These are phyloP conservation scores for rabbit (Oryctolagus cuniculus) DNA, from an alignment of 2,113 vertebrate genomes.

Conservation along the genomic window mOryCun1.1 NC_091442.1:79986501-79987000, in stretches of 20 bases:
- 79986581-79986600: conserved; percentile 73
- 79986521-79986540: conserved; percentile 27
- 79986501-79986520: conserved; percentile 50
- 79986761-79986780: background rate
- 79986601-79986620: conserved; percentile 70
- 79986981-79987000: background rate
- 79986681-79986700: conserved; percentile 61
- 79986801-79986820: conserved; percentile 11
- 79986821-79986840: background rate
- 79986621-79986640: conserved; percentile 49
- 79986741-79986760: conserved; percentile 43
- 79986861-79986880: background rate
- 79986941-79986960: background rate
- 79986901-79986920: background rate
- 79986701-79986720: conserved; percentile 7
- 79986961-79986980: background rate
- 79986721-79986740: conserved; percentile 56
- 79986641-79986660: conserved; percentile 56
- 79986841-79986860: conserved; percentile 9
- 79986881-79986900: background rate
- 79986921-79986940: background rate
- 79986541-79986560: conserved; percentile 61
- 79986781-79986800: background rate
- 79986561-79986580: conserved; percentile 65
- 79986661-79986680: conserved; percentile 66